Percentiles rank a stretch among this genome's conserved stretches.
phyloP scores from a whole-genome alignment of 1,140 invertebrate genomes.

The Drosophila santomea region DNA sequence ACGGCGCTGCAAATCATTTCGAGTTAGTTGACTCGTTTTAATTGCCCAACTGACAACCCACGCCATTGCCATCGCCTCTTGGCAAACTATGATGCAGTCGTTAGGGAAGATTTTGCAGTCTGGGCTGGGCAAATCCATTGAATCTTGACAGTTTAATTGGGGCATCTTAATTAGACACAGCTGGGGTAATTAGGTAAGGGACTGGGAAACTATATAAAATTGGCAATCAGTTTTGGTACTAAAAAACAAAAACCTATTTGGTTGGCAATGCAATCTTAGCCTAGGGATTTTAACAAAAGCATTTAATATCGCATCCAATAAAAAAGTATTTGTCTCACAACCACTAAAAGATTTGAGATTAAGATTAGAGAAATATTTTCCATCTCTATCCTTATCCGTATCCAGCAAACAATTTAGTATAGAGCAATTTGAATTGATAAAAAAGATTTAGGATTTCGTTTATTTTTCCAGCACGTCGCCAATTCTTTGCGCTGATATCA shows the following conservation, averaged over 20 bases:
- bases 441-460: slow-evolving; percentile 6
- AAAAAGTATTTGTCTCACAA: no score
- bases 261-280: no score
- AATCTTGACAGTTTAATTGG: slow-evolving; percentile 33
- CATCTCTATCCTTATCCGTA: neutral
- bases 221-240: neutral
- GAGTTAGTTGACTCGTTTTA: slow-evolving; percentile 64
- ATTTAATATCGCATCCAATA: no score
- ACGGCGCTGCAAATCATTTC: slow-evolving; percentile 60
- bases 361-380: no score
- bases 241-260: neutral
- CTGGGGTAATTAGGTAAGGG: neutral
- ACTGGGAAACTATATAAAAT: neutral
- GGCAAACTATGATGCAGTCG: slow-evolving; percentile 19
- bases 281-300: no score
- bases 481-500: slow-evolving; percentile 49
- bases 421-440: slow-evolving; percentile 1
- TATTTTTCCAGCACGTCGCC: slow-evolving; percentile 19
- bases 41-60: slow-evolving; percentile 62
- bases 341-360: no score
- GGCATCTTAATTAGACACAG: slow-evolving; percentile 26
- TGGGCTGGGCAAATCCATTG: slow-evolving; percentile 26
- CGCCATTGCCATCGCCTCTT: slow-evolving; percentile 34
- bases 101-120: slow-evolving; percentile 11
- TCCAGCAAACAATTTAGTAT: neutral